Evolutionary conservation across 2,888 invertebrate genomes (phyloP), one percentile per base, ranked within the genome.

Genomic region (Diarsia mendica): DNA sequence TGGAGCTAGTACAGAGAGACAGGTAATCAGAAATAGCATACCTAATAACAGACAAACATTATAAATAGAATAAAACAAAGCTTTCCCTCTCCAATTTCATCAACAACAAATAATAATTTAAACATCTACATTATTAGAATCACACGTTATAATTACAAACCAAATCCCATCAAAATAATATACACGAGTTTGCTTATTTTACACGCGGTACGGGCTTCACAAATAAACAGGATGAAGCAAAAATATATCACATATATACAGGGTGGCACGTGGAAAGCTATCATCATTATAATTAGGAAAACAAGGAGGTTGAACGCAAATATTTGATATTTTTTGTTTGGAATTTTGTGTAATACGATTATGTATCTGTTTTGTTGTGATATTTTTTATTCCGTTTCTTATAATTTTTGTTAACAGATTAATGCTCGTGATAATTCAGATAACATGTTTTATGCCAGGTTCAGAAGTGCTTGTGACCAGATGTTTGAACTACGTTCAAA

Each of bases 61-160:
- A n/a, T 55, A 69, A 64, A 64, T 20, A 39, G 18, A 65, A 8
- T 58, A 58, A 51, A 68, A 51, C 46, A 69, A 51, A 46, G 23
- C 18, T 48, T 60, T 65, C 11, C 13, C 18, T n/a, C 18, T 13
- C 18, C 8, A 66, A 71, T 63, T 58, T 51, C 13, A 39, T 39
- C 55, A 39, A 10, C 44, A 58, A 51, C 61, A 63, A 72, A 79
- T 67, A 72, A 79, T 67, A 49, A 63, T 65, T 70, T 78, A 51
- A 67, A 58, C 63, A 77, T 77, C 49, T 67, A 70, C 66, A 70
- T 60, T 46, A 71, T 75, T 76, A 76, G 55, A 80, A 80, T 72
- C 49, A 68, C 60, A 76, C 46, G 76, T 18, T 66, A 72, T 80
- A 80, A 80, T 80, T 80, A 80, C 68, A 80, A 55, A 49, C 60